Evolutionary conservation across 2,797 vertebrate genomes (phyloP).

Genomic region (Psittacula derbiana): DNA sequence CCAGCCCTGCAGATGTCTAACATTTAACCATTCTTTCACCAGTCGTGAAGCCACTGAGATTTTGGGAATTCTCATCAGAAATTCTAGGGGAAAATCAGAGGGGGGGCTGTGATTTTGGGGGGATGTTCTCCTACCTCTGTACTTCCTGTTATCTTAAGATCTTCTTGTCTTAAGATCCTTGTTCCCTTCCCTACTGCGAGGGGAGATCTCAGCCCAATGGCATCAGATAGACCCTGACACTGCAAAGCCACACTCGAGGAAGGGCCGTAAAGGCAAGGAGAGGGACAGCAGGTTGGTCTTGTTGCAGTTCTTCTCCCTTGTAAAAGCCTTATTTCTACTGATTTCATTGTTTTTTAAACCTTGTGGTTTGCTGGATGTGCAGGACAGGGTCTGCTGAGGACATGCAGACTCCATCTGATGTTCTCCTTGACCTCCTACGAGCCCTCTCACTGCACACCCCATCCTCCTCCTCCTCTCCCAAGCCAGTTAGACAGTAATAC

Average conservation of each 20-base stretch:
- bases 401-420: background rate
- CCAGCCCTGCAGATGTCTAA: background rate
- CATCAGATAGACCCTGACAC: background rate
- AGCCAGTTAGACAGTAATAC: background rate
- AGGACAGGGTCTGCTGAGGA: background rate
- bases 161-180: background rate
- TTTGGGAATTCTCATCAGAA: background rate
- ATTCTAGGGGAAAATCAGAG: background rate
- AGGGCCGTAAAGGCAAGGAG: background rate
- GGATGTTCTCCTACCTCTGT: background rate
- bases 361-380: background rate
- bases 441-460: background rate
- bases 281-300: background rate
- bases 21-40: background rate
- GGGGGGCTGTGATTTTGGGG: background rate
- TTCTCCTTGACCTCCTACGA: background rate
- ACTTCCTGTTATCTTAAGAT: background rate
- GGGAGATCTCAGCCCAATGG: background rate
- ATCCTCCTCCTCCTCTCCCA: background rate
- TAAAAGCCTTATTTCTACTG: background rate
- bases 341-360: background rate
- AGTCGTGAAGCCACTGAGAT: background rate
- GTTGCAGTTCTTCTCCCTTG: background rate
- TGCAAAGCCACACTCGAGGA: background rate
- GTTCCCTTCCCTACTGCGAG: accelerated